Base-by-base conservation (phyloP, 2,113 vertebrate genomes). In the Rhabdornis inornatus region DNA sequence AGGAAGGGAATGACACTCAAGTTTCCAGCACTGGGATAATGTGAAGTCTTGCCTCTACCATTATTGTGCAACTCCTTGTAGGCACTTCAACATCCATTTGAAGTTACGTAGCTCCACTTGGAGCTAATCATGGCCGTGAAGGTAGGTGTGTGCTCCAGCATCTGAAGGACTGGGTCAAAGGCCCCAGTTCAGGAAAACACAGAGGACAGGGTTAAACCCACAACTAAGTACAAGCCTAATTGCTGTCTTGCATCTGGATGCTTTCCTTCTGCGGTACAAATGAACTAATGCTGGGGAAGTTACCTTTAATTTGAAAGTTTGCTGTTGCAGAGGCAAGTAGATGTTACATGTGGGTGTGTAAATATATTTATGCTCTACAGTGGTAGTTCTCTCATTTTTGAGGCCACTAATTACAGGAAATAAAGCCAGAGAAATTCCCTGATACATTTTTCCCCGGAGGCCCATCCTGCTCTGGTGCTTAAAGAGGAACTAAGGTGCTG, bases 301-400 rank as follows among this genome's bases (percentile, higher is more conserved):
- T 93, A 88, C 94, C 94, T 96, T 93, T 97, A 96, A 97, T 95
- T 96, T 96, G 92, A 96, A 95, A 95, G 86, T 96, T 93, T 84
- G 90, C 86, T 96, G 68, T 93, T 93, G 87, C 65, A 78, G 76
- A 93, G 86, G 49, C 94, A 96, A 93, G 78, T 77, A 90, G 95
- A 85, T 95, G 93, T 96, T 95, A 72, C 50, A 61, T n/a, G 61
- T 83, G 83, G 76, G 84, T 50, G 72, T 84, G 83, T 96, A 89
- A 93, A 95, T 95, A 72, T 40, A 86, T 71, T 95, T 94, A 88
- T 33, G 61, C 89, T 93, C 94, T 92, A 82, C 94, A 95, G 94
- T 95, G 86, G 93, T 87, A 72, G 83, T 92, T 92, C 65, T 89
- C 79, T 94, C 94, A 96, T 95, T 96, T 95, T 78, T 93, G 89